Percentiles rank a stretch among this genome's conserved stretches.
Evolutionary conservation across 2,113 vertebrate genomes (phyloP).

Genomic region (Mionectes macconnelli): DNA sequence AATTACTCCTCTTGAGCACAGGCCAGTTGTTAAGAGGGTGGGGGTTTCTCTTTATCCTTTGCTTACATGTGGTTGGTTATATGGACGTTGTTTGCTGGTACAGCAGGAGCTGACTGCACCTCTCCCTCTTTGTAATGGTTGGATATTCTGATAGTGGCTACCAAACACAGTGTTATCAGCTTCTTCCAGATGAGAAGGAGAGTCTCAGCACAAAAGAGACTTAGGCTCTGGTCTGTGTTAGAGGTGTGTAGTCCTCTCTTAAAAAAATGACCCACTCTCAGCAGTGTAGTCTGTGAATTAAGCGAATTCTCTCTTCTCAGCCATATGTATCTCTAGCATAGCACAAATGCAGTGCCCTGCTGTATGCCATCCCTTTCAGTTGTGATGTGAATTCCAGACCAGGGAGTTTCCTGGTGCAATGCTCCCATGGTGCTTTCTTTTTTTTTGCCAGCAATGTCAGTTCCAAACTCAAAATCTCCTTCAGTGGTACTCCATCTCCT

Average conservation of each 20-base stretch:
- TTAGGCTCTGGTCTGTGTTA: not conserved
- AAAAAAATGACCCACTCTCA: not conserved
- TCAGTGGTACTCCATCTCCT: not conserved
- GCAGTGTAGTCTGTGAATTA: not conserved
- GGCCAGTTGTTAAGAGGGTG: not conserved
- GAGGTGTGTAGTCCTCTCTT: not conserved
- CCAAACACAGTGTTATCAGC: not conserved
- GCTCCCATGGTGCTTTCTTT: not conserved
- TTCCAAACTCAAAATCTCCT: not conserved
- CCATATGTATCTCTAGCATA: not conserved
- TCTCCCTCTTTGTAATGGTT: not conserved
- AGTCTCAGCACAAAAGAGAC: not conserved
- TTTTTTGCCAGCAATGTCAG: not conserved
- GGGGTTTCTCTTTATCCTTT: not conserved
- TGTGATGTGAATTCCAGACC: not conserved
- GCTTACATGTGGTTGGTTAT: not conserved
- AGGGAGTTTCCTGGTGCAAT: not conserved
- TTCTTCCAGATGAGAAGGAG: not conserved
- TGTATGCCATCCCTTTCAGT: not conserved
- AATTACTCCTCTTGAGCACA: not conserved
- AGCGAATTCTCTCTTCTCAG: not conserved
- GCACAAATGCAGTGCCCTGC: not conserved
- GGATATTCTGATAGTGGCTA: not conserved
- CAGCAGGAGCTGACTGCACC: not conserved
- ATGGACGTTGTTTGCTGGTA: not conserved